phyloP scores from a whole-genome alignment of 2,113 vertebrate genomes.

The Ahaetulla prasina region DNA sequence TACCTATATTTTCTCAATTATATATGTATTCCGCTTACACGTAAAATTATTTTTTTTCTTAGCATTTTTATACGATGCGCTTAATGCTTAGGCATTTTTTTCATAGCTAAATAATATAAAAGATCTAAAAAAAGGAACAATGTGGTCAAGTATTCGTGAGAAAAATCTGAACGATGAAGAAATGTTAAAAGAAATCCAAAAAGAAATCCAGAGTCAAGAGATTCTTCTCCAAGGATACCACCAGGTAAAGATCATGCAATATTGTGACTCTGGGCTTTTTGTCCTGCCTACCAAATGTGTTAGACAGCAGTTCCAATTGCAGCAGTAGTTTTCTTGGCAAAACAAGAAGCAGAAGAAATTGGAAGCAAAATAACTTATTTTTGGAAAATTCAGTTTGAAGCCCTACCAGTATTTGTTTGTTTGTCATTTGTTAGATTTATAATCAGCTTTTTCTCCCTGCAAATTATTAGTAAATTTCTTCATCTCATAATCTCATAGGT shows the following conservation, averaged over 20 bases:
- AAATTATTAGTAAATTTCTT: neutral
- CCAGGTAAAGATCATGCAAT: slow-evolving; percentile 68
- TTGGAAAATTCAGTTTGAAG: neutral
- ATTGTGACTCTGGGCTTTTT: neutral
- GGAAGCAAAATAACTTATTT: neutral
- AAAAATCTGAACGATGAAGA: slow-evolving; percentile 66
- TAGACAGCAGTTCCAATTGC: neutral
- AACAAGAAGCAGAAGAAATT: neutral
- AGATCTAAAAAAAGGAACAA: slow-evolving; percentile 71
- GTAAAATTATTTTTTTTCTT: neutral
- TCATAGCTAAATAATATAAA: slow-evolving; percentile 77
- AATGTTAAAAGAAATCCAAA: slow-evolving; percentile 77
- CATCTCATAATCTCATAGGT: neutral
- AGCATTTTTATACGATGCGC: neutral
- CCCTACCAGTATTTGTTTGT: neutral
- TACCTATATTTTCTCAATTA: neutral
- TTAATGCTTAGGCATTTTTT: neutral
- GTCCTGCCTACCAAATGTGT: neutral
- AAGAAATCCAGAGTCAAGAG: slow-evolving; percentile 88
- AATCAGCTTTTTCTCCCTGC: neutral
- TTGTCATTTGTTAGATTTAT: neutral
- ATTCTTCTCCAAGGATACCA: slow-evolving; percentile 90
- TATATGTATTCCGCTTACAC: neutral
- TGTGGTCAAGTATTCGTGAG: slow-evolving; percentile 53
- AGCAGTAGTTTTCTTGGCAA: neutral